These are phyloP conservation scores for Caenorhabditis remanei DNA, from an alignment of 1,140 invertebrate genomes.

Conservation along the genomic window DNA sequence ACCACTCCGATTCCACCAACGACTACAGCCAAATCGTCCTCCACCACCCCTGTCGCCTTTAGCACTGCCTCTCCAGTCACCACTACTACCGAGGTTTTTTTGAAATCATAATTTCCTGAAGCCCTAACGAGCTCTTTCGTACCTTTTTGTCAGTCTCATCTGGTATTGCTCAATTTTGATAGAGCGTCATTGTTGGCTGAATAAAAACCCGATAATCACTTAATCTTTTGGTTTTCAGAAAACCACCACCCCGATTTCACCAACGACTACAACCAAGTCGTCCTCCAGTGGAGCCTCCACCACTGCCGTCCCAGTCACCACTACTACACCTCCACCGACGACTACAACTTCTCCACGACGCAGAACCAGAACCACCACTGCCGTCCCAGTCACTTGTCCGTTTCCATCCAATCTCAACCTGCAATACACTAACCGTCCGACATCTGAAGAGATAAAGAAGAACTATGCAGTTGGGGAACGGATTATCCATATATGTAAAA, in stretches of 20 bases:
- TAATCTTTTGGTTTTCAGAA: not conserved
- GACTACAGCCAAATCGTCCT: too few species aligned
- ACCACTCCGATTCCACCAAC: too few species aligned
- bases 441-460: not conserved
- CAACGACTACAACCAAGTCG: too few species aligned
- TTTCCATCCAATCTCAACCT: not conserved
- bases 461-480: conserved; percentile 9
- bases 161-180: too few species aligned
- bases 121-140: not conserved
- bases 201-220: too few species aligned
- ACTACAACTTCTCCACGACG: too few species aligned
- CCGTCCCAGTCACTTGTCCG: too few species aligned
- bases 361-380: too few species aligned
- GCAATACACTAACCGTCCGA: not conserved
- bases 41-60: not conserved
- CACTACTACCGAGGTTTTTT: not conserved
- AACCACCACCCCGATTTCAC: not conserved
- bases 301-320: not conserved
- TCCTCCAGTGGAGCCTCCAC: not conserved
- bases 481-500: conserved; percentile 2
- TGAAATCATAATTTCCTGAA: too few species aligned
- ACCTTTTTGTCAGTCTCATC: too few species aligned
- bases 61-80: not conserved
- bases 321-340: not conserved
- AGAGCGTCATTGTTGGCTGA: too few species aligned